Evolutionary conservation across 2,797 vertebrate species (phyloP).

Genomic region (Clamator glandarius): DNA sequence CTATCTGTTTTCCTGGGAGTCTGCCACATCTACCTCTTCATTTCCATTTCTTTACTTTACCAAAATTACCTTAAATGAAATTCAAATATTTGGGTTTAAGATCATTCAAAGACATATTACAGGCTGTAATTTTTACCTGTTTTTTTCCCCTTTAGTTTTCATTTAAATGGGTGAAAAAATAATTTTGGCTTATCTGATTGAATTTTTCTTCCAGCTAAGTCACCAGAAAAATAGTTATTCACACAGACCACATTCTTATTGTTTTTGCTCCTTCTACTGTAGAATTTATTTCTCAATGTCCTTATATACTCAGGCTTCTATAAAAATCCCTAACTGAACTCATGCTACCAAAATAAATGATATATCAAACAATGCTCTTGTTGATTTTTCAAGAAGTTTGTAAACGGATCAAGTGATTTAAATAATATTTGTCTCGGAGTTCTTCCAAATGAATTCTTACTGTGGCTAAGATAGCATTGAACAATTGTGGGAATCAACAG

Average conservation of each 20-base stretch:
- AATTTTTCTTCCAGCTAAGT: neutral
- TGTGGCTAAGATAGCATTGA: neutral
- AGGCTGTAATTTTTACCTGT: neutral
- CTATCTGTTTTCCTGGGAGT: neutral
- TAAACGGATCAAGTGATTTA: slow-evolving; percentile 24
- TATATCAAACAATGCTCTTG: slow-evolving; percentile 1
- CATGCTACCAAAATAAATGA: neutral
- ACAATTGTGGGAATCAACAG: slow-evolving; percentile 32
- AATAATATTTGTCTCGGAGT: slow-evolving; percentile 12
- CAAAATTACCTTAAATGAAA: neutral
- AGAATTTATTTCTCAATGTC: neutral
- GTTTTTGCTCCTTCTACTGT: slow-evolving; percentile 16
- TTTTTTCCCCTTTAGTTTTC: neutral
- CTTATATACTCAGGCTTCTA: neutral
- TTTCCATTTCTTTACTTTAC: neutral
- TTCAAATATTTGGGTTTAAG: neutral
- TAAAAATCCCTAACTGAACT: neutral
- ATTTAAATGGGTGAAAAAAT: neutral
- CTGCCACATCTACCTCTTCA: neutral
- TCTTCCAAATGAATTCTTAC: slow-evolving; percentile 24
- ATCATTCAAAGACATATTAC: neutral
- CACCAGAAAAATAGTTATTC: neutral
- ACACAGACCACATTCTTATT: neutral
- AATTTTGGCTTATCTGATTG: neutral
- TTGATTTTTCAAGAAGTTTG: slow-evolving; percentile 23